Evolutionary conservation across 2,797 vertebrate genomes (phyloP), one percentile per base, ranked within the genome.

Genomic region (Brotogeris chrysoptera): DNA sequence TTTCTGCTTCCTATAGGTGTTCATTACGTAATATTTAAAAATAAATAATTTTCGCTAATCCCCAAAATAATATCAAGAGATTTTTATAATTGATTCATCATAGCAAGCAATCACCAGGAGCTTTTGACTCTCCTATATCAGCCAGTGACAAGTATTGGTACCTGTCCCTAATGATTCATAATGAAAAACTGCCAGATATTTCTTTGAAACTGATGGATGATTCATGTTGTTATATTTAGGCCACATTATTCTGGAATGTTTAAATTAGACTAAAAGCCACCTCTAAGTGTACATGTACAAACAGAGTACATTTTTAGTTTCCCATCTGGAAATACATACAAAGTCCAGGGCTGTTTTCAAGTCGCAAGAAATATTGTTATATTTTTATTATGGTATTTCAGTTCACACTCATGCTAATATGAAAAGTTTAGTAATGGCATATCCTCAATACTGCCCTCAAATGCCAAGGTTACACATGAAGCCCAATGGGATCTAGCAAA

Each of bases 401-500:
- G 79, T 94, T 97, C 92, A 81, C 91, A 96, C 95, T 96, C 91
- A 78, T 68, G 32, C 76, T 84, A 94, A 92, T 95, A 93, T 86
- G 94, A 97, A 97, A 96, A 88, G 61, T 96, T 95, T 95, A 91
- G 93, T 94, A 92, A 86, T 86, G 90, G 83, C 93, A 92, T 96
- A 93, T 92, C 91, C 95, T 97, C 90, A 94, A 79, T 92, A 83
- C 47, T 95, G 80, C 88, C 95, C 95, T 95, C 53, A 95, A 95
- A 96, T 86, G 80, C 95, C 95, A 97, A 96, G 90, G 95, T 97
- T 96, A 96, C 87, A 92, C 80, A 94, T 92, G 94, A 95, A 93
- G 92, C 87, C 69, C 93, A 92, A 63, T 92, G 94, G 76, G 96
- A 94, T 97, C 82, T 92, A 96, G 86, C 88, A 95, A 97, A 95